A percentile compares a stretch with the other conserved stretches of the same genome.
phyloP scores from a whole-genome alignment of 2,888 invertebrate genomes.

The Chymomyza fuscimana region DNA sequence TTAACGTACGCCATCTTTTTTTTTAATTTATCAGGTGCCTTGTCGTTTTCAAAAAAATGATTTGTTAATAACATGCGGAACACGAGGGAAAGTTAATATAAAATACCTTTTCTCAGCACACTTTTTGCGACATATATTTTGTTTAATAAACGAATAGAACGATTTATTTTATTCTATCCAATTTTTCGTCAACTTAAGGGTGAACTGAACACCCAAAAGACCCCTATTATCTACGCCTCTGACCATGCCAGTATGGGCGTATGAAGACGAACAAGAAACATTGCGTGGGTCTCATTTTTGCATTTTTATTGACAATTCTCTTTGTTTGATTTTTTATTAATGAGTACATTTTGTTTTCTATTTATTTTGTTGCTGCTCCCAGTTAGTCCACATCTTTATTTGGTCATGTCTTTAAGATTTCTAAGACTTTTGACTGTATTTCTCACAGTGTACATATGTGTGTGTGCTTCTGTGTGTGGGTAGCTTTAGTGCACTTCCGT shows the following conservation, averaged over 20 bases:
- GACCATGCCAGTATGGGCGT: not conserved
- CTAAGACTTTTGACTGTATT: slow-evolving; percentile 34
- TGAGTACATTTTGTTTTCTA: slow-evolving; percentile 62
- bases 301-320: slow-evolving; percentile 65
- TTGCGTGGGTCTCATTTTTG: slow-evolving; percentile 22
- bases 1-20: too few relatives aligned
- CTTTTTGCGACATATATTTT: too few relatives aligned
- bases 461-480: slow-evolving; percentile 49
- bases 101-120: too few relatives aligned
- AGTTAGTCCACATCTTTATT: slow-evolving; percentile 25
- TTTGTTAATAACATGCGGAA: too few relatives aligned
- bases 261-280: not conserved
- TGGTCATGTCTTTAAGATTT: slow-evolving; percentile 17
- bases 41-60: too few relatives aligned
- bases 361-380: slow-evolving; percentile 22
- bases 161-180: too few relatives aligned
- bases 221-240: not conserved
- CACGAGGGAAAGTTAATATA: too few relatives aligned
- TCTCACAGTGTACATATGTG: slow-evolving; percentile 10
- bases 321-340: slow-evolving; percentile 63
- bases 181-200: too few relatives aligned
- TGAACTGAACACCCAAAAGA: too few relatives aligned
- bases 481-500: slow-evolving; percentile 66
- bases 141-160: too few relatives aligned
- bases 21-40: too few relatives aligned